Base-by-base conservation (phyloP, 2,113 vertebrate species). In the Xiphias gladius region DNA sequence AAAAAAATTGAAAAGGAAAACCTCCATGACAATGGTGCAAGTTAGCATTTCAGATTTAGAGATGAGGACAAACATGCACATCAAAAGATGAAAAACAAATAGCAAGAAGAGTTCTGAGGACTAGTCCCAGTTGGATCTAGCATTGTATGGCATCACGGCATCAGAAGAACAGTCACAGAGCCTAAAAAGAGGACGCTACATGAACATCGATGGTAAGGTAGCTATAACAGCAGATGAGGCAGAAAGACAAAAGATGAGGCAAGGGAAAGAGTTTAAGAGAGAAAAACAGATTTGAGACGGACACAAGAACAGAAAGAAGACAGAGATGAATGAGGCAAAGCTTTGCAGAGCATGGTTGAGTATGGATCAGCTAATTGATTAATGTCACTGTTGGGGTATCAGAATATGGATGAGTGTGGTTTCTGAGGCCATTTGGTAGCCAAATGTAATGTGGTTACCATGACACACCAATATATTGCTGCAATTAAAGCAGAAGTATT, bases 301-400 rank as follows among this genome's bases (percentile, higher is more conserved):
- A 63, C 8, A 28, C 12, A 55, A 68, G 59, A 5, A 43, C 17
- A 46, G 61, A 46, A 24, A 37, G 57, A 57, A 30, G 66, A 82
- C 72, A 59, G 57, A 90, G 82, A 86, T 62, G 35, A 83, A 87
- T 83, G 83, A 61, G 73, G 84, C 62, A 28, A 22, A 77, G 74
- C 68, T 75, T 59, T 76, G 41, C n/a, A 67, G 65, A 81, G 65
- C 58, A 58, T 50, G 78, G 66, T 35, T 76, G 65, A 82, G 80
- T 91, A 93, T 92, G 80, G 93, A 94, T 93, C 86, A 73, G 43
- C 80, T 84, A 84, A 90, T 80, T 93, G 92, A 94, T 94, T 84
- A 86, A 92, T 85, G 78, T 55, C 83, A 77, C 68, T 86, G 80
- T 81, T 81, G 81, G 84, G 87, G 78, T 85, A 88, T 85, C 79